Conservation (phyloP, 2,113 vertebrate species). For the Hippocampus barbouri region DNA sequence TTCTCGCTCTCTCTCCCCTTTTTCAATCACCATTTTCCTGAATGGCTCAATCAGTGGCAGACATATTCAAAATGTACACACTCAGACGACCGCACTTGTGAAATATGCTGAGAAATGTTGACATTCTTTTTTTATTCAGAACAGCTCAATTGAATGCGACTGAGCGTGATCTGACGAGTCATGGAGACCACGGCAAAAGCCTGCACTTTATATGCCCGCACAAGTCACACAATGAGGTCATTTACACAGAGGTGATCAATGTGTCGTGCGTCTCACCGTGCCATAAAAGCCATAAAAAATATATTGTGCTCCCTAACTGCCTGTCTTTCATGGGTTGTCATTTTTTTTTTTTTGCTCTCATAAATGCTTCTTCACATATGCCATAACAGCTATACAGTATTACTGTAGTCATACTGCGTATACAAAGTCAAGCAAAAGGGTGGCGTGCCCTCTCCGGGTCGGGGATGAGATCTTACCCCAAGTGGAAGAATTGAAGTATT, state of each 20-base stretch:
- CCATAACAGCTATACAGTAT: not conserved
- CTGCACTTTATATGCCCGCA: conserved; percentile 27
- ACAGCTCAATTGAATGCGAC: conserved; percentile 24
- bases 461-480: too few relatives aligned
- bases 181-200: conserved; percentile 19
- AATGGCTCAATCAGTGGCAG: conserved; percentile 28
- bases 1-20: conserved; percentile 23
- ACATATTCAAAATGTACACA: conserved; percentile 21
- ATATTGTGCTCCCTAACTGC: conserved; percentile 47
- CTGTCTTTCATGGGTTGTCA: conserved; percentile 5
- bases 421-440: not conserved
- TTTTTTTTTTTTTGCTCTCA: conserved; percentile 21
- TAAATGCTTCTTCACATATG: not conserved
- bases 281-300: conserved; percentile 23
- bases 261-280: conserved; percentile 21
- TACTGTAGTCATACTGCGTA: not conserved
- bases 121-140: conserved; percentile 32
- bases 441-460: too few relatives aligned
- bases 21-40: conserved; percentile 34
- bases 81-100: conserved; percentile 1
- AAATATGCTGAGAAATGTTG: conserved; percentile 30
- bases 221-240: conserved; percentile 41
- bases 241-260: conserved; percentile 41
- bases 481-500: too few relatives aligned
- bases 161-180: conserved; percentile 54